Evolutionary conservation across 2,113 vertebrate genomes (phyloP).

Genomic region (Tragelaphus imberbis): DNA sequence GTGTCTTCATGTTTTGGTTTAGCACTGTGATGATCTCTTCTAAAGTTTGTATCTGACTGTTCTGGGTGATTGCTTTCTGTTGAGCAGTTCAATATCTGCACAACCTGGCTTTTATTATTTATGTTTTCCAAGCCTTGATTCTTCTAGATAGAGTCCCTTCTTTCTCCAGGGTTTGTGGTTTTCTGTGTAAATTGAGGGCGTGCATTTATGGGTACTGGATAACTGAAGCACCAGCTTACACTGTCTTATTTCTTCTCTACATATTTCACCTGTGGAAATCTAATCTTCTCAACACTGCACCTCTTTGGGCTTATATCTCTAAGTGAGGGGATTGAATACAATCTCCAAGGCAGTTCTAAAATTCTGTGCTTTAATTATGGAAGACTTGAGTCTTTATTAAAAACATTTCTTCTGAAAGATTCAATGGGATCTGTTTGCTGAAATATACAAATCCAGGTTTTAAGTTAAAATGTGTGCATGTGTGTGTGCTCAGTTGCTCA

Average conservation of each 20-base stretch:
- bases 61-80: not conserved
- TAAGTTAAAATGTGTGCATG: not conserved
- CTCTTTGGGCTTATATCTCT: not conserved
- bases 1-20: not conserved
- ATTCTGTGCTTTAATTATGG: conserved; percentile 16
- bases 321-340: not conserved
- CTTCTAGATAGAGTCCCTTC: not conserved
- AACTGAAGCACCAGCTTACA: not conserved
- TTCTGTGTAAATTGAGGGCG: not conserved
- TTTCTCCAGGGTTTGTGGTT: not conserved
- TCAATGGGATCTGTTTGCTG: not conserved
- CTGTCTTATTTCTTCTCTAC: not conserved
- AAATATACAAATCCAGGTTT: conserved; percentile 27
- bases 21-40: not conserved
- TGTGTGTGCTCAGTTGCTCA: not conserved
- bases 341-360: not conserved
- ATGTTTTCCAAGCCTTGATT: not conserved
- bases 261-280: not conserved
- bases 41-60: not conserved
- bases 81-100: not conserved
- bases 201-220: not conserved
- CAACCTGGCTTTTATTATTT: conserved; percentile 30
- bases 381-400: conserved; percentile 10
- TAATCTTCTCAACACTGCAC: not conserved
- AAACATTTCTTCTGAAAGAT: not conserved